Evolutionary conservation across 2,888 invertebrate genomes (phyloP).

Genomic region (Ochropacha duplaris): DNA sequence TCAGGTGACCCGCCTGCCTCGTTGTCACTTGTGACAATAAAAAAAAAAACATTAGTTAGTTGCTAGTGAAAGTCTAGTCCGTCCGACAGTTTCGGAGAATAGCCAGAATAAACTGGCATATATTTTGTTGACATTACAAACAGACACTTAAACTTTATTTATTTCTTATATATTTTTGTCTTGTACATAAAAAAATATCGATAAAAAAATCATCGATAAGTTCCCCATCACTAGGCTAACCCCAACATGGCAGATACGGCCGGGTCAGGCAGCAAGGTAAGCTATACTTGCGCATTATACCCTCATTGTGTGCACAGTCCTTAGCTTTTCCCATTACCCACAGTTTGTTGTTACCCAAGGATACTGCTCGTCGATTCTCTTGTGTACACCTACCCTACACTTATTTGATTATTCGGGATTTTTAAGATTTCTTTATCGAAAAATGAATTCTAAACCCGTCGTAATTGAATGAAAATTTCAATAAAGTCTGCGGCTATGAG

Average conservation of each 20-base stretch:
- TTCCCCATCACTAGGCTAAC: constrained; percentile 6
- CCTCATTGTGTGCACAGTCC: constrained; percentile 13
- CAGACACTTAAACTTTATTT: too few relatives aligned
- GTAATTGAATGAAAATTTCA: neutral
- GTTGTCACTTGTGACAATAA: too few relatives aligned
- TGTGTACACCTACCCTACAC: neutral
- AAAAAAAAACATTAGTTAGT: too few relatives aligned
- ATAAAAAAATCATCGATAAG: constrained; percentile 12
- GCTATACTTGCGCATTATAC: constrained; percentile 2
- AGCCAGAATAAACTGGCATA: too few relatives aligned
- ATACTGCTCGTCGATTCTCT: neutral
- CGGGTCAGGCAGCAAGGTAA: constrained; percentile 10
- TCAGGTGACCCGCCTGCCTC: too few relatives aligned
- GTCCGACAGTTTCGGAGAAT: too few relatives aligned
- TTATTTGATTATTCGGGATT: neutral
- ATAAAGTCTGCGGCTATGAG: too few relatives aligned
- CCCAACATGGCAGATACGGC: constrained; percentile 1
- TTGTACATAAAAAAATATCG: constrained; percentile 1
- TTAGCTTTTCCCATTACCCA: neutral
- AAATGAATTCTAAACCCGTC: too few relatives aligned
- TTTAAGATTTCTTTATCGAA: neutral
- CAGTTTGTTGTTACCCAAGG: neutral
- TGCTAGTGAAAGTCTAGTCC: too few relatives aligned
- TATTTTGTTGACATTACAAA: too few relatives aligned
- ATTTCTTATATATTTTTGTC: too few relatives aligned